Base-by-base conservation (phyloP, 2,888 invertebrate genomes). In the Tholera decimalis region DNA sequence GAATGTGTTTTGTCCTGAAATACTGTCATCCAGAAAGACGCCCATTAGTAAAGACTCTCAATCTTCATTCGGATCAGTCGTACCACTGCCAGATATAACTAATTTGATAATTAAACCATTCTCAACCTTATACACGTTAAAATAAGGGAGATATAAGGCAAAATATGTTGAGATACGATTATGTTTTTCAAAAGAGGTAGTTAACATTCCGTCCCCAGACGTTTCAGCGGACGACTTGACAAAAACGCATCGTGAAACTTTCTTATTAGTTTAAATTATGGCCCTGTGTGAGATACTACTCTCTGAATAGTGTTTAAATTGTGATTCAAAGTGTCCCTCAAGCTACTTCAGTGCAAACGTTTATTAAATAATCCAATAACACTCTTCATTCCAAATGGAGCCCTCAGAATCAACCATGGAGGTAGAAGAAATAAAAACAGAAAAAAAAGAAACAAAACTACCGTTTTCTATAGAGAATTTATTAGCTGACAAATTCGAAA, bases 11-110 rank as follows among this genome's bases (percentile, higher is more conserved):
- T 0, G 33, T 22, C 80, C 84, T 86, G 89, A 87, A 87, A 90
- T 88, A 93, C 89, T 95, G 94, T 94, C 94, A 93, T 87, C 92
- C 87, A 81, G 87, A 92, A 91, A 90, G 88, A 93, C 95, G 95
- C 95, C 95, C 95, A 95, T 95, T 95, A 95, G 93, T 85, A 86
- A 86, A 90, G 79, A 85, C 88, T 91, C 88, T 95, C 86, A 91
- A 92, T 95, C 95, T 95, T 94, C 90, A 95, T 95, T 93, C 89
- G 84, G 82, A 87, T 87, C 87, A 65, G 73, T 81, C 72, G 79
- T 66, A 73, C 73, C 50, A 70, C 59, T 89, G 86, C 87, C 88
- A 88, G 86, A 88, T 87, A 84, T 84, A 80, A 80, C 85, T 87
- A 88, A 83, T 83, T 77, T 70, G 64, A 74, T 67, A 64, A 65